Base-by-base conservation (phyloP, 2,113 vertebrate species). In the Globicephala melas region DNA sequence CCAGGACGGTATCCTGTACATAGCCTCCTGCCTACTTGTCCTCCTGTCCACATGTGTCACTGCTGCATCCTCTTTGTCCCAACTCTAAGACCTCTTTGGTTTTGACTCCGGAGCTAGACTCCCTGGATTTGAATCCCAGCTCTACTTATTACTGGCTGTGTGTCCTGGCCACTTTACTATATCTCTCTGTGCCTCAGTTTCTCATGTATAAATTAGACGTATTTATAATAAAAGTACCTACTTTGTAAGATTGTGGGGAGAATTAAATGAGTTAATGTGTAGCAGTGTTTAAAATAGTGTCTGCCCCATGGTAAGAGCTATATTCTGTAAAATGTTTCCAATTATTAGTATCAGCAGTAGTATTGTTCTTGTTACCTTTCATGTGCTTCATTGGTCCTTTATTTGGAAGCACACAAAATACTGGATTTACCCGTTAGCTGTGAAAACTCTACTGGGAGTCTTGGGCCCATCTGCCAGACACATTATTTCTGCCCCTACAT, bases 181-280 rank as follows among this genome's bases (percentile, higher is more conserved):
- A 7, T 44, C 23, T 81, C 21, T 41, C 38, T 67, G 50, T 47
- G 31, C 50, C 44, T 97, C 28, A 0, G 18, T 95, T 80, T 92
- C 68, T 92, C 92, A n/a, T 88, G 55, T 93, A 25, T 94, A 82
- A 82, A 23, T 70, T 47, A 73, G 36, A 88, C n/a, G 41, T 91
- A 0, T 41, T 50, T 28, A 82, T 67, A 67, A 26, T n/a, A 60
- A 31, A 38, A 50, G 15, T 26, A 8, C n/a, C 12, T 11, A 50
- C 63, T 82, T 80, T 23, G 17, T 80, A 50, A 47, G 14, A n/a
- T 33, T 87, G 28, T 67, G 18, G 21, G 47, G 20, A 89, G 21
- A 26, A 63, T 38, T 87, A 73, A 80, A 62, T 41, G 38, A 62
- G 47, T 81, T 73, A 11, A 60, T 65, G 67, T 31, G 6, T 74